These are phyloP conservation scores for Ditylenchus weischeri DNA, from an alignment of 2,888 invertebrate species.

Conservation along the genomic window DNA sequence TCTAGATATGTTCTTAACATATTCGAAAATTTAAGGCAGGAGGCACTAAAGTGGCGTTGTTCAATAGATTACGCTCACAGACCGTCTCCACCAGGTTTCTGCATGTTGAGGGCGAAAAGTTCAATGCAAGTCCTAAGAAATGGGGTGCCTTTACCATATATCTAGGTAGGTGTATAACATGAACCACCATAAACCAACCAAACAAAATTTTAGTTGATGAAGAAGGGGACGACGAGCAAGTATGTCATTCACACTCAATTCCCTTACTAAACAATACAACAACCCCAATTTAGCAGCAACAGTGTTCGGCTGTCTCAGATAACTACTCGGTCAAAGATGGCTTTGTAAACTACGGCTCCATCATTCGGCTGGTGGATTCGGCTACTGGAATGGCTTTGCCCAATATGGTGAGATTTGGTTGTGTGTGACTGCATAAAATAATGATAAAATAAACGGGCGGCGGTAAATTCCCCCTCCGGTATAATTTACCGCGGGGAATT, in stretches of 20 bases:
- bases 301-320: slow-evolving; percentile 1
- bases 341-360: slow-evolving; percentile 89
- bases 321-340: slow-evolving; percentile 37
- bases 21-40: background rate
- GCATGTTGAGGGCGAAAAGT: slow-evolving; percentile 96
- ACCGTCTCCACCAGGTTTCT: slow-evolving; percentile 98
- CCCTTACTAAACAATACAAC: too few relatives aligned
- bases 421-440: too few relatives aligned
- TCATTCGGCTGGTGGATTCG: slow-evolving; percentile 96
- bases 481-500: too few relatives aligned
- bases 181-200: background rate
- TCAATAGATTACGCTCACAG: slow-evolving; percentile 94
- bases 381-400: slow-evolving; percentile 98
- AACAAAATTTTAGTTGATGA: slow-evolving; percentile 17
- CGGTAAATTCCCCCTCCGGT: too few relatives aligned
- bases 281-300: background rate
- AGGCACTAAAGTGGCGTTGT: slow-evolving; percentile 74
- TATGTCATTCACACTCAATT: background rate
- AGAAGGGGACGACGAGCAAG: slow-evolving; percentile 11
- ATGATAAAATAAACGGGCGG: too few relatives aligned
- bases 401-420: slow-evolving; percentile 70
- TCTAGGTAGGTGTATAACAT: slow-evolving; percentile 65
- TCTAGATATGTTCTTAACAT: too few relatives aligned
- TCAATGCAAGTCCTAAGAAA: slow-evolving; percentile 97
- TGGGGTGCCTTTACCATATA: slow-evolving; percentile 99